Evolutionary conservation across 1,140 invertebrate genomes (phyloP).

Genomic region (Lepeophtheirus salmonis): DNA sequence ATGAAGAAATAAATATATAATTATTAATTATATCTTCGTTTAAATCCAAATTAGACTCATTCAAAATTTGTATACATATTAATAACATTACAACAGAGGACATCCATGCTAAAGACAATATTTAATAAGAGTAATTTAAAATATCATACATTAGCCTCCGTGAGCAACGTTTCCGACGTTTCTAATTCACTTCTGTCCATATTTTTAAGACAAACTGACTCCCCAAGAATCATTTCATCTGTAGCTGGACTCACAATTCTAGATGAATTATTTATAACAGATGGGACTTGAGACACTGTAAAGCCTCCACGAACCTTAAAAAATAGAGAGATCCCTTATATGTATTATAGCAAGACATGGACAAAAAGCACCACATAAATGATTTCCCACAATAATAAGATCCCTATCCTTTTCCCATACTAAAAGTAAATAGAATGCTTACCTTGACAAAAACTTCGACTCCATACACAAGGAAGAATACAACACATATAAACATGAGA

Average conservation of each 20-base stretch:
- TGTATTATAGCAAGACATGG: background rate
- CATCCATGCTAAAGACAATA: too few species aligned
- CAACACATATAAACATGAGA: constrained; percentile 66
- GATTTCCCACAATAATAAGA: background rate
- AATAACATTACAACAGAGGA: too few species aligned
- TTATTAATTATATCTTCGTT: too few species aligned
- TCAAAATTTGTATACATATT: too few species aligned
- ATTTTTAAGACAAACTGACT: background rate
- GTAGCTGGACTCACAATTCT: background rate
- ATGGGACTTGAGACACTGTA: constrained; percentile 6
- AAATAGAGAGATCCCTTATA: constrained; percentile 1
- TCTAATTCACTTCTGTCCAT: background rate
- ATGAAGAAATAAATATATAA: too few species aligned
- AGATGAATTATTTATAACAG: background rate
- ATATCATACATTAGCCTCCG: background rate
- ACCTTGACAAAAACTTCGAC: constrained; percentile 89
- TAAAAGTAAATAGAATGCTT: too few species aligned
- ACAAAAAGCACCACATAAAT: background rate
- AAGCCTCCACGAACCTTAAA: constrained; percentile 43
- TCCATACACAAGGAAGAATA: constrained; percentile 84
- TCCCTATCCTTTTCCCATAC: background rate
- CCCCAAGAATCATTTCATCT: background rate
- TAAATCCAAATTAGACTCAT: too few species aligned
- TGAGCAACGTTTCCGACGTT: background rate
- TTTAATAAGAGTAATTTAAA: background rate